Conservation (phyloP, 2,113 vertebrate species). For the Aviceda subcristata region DNA sequence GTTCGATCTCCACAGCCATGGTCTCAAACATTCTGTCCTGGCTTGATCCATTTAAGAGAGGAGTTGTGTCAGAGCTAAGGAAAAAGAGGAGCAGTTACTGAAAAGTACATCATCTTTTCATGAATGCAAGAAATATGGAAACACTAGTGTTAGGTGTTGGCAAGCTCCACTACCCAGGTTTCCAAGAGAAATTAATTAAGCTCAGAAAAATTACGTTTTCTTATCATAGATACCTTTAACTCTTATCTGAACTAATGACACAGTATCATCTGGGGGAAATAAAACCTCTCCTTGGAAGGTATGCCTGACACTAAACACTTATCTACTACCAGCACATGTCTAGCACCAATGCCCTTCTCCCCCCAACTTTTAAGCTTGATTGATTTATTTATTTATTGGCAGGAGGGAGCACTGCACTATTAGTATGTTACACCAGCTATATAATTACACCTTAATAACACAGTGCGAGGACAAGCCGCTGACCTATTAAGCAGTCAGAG, state of each 20-base stretch:
- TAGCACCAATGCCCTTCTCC: neutral
- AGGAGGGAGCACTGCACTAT: neutral
- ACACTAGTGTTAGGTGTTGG: neutral
- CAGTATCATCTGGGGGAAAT: neutral
- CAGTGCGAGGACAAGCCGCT: neutral
- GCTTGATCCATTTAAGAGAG: slow-evolving; percentile 93
- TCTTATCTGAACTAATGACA: neutral
- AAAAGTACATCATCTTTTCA: neutral
- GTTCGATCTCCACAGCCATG: slow-evolving; percentile 98
- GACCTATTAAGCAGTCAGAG: neutral
- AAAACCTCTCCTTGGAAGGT: neutral
- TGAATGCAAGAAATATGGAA: neutral
- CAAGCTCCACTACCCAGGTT: neutral
- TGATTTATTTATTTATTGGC: neutral
- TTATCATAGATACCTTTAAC: neutral
- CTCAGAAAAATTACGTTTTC: neutral
- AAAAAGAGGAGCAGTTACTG: slow-evolving; percentile 4
- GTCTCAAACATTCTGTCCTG: slow-evolving; percentile 99
- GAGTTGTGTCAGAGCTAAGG: slow-evolving; percentile 92
- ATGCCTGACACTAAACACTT: neutral
- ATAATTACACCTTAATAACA: neutral
- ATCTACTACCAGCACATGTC: neutral
- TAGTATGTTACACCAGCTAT: neutral
- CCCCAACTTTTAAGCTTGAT: neutral
- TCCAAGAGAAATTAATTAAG: neutral